Percentiles rank a stretch among this genome's conserved stretches.
Evolutionary conservation across 2,888 invertebrate genomes (phyloP).

Genomic region (Biston betularia): DNA sequence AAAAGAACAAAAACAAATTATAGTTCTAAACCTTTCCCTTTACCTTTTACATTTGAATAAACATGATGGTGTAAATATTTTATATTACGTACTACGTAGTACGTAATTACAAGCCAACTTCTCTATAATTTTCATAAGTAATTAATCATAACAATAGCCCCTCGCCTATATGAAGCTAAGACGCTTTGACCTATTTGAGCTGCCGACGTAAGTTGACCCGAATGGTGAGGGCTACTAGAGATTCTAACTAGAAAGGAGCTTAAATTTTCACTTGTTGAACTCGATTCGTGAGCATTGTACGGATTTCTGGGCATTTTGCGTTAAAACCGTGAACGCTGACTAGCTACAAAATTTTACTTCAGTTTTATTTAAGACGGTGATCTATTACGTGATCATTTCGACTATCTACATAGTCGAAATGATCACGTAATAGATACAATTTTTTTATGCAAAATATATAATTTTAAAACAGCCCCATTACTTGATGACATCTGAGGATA

Average conservation of each 20-base stretch:
- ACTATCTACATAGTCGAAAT: too few relatives aligned
- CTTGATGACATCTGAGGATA: too few relatives aligned
- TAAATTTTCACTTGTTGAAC: slow-evolving; percentile 31
- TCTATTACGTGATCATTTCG: too few relatives aligned
- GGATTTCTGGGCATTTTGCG: slow-evolving; percentile 3
- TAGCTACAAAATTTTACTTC: neutral
- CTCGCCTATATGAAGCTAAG: slow-evolving; percentile 24
- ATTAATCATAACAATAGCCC: slow-evolving; percentile 16
- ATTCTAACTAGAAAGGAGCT: slow-evolving; percentile 25
- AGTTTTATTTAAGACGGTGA: too few relatives aligned
- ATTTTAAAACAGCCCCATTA: neutral
- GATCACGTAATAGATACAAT: too few relatives aligned
- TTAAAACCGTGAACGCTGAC: neutral
- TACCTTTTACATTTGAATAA: too few relatives aligned
- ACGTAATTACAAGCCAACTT: neutral
- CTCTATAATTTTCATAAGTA: neutral
- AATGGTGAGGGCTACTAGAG: slow-evolving; percentile 18
- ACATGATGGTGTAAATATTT: too few relatives aligned
- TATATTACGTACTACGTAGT: too few relatives aligned
- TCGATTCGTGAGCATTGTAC: neutral
- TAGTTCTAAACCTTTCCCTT: too few relatives aligned
- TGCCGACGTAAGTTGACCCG: slow-evolving; percentile 28
- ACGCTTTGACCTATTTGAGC: slow-evolving; percentile 39
- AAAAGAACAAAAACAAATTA: too few relatives aligned
- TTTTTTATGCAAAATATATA: neutral